These are phyloP conservation scores for Thaumatotibia leucotreta DNA, from an alignment of 1,140 invertebrate species.

Conservation along the genomic window DNA sequence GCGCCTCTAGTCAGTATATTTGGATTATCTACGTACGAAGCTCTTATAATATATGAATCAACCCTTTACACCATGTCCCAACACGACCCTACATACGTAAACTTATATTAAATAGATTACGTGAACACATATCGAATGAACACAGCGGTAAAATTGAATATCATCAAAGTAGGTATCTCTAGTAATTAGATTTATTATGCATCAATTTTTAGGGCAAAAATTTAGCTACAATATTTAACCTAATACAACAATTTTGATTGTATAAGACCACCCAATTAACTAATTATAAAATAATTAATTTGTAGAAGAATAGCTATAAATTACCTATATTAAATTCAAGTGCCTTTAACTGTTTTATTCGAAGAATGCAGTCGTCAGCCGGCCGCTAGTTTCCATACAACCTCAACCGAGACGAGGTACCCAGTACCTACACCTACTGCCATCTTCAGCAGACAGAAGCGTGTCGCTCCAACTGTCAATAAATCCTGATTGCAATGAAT, in stretches of 20 bases:
- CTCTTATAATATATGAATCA: constrained; percentile 1
- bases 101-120: constrained; percentile 34
- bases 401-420: not conserved
- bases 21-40: constrained; percentile 2
- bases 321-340: constrained; percentile 27
- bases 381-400: not conserved
- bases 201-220: constrained; percentile 41
- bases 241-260: constrained; percentile 49
- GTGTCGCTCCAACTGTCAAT: not conserved
- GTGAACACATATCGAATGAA: constrained; percentile 70
- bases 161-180: constrained; percentile 28
- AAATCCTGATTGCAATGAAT: not conserved
- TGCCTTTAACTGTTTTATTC: constrained; percentile 5
- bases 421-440: no score
- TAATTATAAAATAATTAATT: constrained; percentile 45
- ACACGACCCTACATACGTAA: constrained; percentile 15
- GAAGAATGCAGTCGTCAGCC: not conserved
- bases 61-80: not conserved
- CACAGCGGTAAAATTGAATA: constrained; percentile 35
- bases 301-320: constrained; percentile 55
- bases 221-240: constrained; percentile 70
- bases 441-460: not conserved
- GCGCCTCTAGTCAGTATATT: not conserved
- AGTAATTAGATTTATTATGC: constrained; percentile 49
- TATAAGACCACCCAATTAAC: constrained; percentile 42